Evolutionary conservation across 2,113 vertebrate genomes (phyloP).

Genomic region (Hoplias malabaricus): DNA sequence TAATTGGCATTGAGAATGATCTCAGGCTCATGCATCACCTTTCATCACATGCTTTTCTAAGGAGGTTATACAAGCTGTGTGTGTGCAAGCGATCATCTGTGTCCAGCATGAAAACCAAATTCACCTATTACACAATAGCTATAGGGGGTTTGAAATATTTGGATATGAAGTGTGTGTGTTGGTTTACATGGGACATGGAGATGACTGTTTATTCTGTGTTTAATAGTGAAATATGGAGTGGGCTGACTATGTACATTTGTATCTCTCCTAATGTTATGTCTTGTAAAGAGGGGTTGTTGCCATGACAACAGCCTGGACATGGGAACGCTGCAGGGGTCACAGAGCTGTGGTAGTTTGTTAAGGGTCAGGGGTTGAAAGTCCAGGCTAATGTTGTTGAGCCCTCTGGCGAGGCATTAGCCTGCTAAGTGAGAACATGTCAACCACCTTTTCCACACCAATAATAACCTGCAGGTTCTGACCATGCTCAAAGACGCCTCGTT

Average conservation of each 20-base stretch:
- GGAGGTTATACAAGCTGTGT: too few species aligned
- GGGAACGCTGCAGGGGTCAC: neutral
- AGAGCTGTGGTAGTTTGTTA: conserved; percentile 1
- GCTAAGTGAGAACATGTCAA: conserved; percentile 4
- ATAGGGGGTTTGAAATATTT: too few species aligned
- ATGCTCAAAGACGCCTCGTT: neutral
- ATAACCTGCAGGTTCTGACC: neutral
- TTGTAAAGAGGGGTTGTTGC: conserved; percentile 22
- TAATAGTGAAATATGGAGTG: neutral
- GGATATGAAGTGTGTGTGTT: too few species aligned
- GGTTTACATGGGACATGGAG: too few species aligned
- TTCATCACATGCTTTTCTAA: too few species aligned
- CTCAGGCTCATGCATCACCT: too few species aligned
- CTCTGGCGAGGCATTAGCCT: neutral
- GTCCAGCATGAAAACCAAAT: too few species aligned
- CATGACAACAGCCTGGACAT: conserved; percentile 37
- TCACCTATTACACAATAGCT: too few species aligned
- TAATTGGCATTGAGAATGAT: too few species aligned
- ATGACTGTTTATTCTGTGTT: too few species aligned
- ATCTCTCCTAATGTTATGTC: conserved; percentile 9
- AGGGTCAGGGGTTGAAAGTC: neutral
- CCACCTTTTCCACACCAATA: neutral
- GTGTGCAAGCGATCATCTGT: too few species aligned
- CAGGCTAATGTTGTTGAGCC: neutral
- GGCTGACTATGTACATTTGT: conserved; percentile 4